Evolutionary conservation across 2,113 vertebrate species (phyloP).

Genomic region (Agapornis roseicollis): DNA sequence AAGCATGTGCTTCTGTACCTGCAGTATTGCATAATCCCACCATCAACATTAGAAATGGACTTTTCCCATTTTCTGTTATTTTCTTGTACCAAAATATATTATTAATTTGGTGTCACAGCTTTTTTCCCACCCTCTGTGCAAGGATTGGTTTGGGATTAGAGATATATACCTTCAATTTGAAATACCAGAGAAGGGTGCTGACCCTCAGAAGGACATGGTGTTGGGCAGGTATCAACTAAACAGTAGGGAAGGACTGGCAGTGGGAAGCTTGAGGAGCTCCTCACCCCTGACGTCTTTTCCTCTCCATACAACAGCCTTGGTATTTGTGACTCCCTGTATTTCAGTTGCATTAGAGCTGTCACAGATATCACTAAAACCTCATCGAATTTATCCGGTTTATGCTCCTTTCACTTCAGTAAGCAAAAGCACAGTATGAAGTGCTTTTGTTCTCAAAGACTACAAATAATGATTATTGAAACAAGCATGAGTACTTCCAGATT

Average conservation of each 20-base stretch:
- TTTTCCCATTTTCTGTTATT: not conserved
- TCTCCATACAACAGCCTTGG: not conserved
- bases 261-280: not conserved
- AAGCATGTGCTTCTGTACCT: not conserved
- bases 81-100: not conserved
- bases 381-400: not conserved
- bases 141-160: not conserved
- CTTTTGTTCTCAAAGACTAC: not conserved
- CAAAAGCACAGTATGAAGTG: not conserved
- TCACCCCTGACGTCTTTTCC: not conserved
- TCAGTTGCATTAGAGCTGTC: not conserved
- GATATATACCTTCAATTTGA: not conserved
- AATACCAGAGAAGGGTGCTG: not conserved
- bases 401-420: not conserved
- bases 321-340: not conserved
- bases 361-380: not conserved
- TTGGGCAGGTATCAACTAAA: not conserved
- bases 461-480: not conserved
- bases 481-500: not conserved
- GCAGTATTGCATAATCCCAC: not conserved
- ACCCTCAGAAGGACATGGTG: not conserved
- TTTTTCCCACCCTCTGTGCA: not conserved
- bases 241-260: not conserved
- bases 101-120: not conserved
- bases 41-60: not conserved